Evolutionary conservation across 2,113 vertebrate genomes (phyloP).

Genomic region (Sitta europaea): DNA sequence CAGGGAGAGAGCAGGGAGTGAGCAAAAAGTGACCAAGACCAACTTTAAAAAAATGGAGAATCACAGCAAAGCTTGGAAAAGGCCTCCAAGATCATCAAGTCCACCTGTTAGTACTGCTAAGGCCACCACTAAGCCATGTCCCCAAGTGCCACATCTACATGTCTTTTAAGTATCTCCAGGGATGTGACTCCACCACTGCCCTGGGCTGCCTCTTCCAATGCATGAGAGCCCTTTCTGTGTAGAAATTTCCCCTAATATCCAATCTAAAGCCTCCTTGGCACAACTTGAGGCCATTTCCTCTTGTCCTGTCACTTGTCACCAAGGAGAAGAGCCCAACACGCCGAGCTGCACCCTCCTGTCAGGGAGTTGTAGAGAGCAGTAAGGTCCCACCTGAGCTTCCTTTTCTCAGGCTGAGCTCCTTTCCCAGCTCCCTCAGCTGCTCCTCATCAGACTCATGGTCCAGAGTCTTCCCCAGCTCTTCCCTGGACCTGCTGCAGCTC

Average conservation of each 20-base stretch:
- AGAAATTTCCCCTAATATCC: not conserved
- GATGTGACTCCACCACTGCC: not conserved
- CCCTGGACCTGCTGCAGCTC: not conserved
- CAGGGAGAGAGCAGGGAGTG: not conserved
- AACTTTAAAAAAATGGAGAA: not conserved
- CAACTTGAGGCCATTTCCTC: not conserved
- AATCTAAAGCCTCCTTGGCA: not conserved
- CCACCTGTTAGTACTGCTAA: not conserved
- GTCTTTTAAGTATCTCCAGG: not conserved
- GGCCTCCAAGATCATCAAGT: not conserved
- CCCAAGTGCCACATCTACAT: not conserved
- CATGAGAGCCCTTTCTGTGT: not conserved
- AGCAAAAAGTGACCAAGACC: not conserved
- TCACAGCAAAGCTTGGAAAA: not conserved
- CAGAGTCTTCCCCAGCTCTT: not conserved
- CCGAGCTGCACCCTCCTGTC: not conserved
- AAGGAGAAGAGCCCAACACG: not conserved
- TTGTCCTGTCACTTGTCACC: not conserved
- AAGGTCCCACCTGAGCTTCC: not conserved
- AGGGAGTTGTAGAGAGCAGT: not conserved
- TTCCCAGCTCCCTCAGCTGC: not conserved
- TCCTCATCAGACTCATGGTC: not conserved
- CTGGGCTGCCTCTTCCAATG: not conserved
- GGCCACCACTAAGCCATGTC: not conserved
- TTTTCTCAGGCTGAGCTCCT: not conserved